These are phyloP conservation scores for Drosophila atripex DNA, from an alignment of 2,888 invertebrate species.

Conservation along the genomic window DNA sequence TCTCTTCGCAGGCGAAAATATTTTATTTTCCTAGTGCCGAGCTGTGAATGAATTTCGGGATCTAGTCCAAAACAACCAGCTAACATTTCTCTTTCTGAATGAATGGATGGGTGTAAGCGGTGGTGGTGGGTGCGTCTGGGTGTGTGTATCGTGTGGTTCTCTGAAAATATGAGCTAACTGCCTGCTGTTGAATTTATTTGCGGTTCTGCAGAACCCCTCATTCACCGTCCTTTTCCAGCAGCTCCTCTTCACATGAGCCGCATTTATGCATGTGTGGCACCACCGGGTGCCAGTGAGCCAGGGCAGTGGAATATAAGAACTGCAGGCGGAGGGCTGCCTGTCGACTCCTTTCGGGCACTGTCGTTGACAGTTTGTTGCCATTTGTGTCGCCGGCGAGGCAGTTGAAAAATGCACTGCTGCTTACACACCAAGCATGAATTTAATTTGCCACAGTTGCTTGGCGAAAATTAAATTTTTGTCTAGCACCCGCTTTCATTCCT, in stretches of 20 bases:
- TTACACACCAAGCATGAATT: slow-evolving; percentile 52
- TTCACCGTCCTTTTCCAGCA: slow-evolving; percentile 1
- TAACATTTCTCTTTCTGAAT: slow-evolving; percentile 21
- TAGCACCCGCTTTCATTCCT: slow-evolving; percentile 6
- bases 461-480: slow-evolving; percentile 35
- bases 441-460: slow-evolving; percentile 50
- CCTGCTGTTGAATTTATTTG: slow-evolving; percentile 70
- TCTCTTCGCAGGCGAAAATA: slow-evolving; percentile 9
- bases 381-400: slow-evolving; percentile 28
- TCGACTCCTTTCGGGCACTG: slow-evolving; percentile 32
- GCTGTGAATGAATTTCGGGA: slow-evolving; percentile 28
- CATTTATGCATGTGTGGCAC: slow-evolving; percentile 29
- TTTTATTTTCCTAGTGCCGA: slow-evolving; percentile 16
- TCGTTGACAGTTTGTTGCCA: slow-evolving; percentile 60
- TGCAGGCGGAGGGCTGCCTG: slow-evolving; percentile 10
- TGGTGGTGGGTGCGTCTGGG: slow-evolving; percentile 9
- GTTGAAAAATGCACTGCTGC: slow-evolving; percentile 51
- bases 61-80: slow-evolving; percentile 15
- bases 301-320: not conserved
- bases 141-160: slow-evolving; percentile 31
- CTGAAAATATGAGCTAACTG: slow-evolving; percentile 54
- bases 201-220: slow-evolving; percentile 44
- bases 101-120: slow-evolving; percentile 13
- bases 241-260: slow-evolving; percentile 26
- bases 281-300: slow-evolving; percentile 6